Conservation (phyloP, 2,113 vertebrate genomes). For the Calidris pygmaea region DNA sequence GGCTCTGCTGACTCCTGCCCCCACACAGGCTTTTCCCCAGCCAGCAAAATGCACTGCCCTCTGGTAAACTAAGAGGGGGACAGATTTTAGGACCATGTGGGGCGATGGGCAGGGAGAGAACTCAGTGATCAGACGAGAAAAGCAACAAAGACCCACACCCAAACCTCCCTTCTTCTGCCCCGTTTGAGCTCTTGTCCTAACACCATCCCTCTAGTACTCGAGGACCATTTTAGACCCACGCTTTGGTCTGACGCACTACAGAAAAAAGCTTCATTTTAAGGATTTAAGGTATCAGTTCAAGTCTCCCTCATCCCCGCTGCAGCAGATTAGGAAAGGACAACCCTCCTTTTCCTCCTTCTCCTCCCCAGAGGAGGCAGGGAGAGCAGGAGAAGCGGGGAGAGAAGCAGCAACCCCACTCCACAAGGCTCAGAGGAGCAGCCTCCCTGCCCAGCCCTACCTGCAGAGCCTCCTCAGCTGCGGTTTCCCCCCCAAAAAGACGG, state of each 20-base stretch:
- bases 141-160: neutral
- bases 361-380: neutral
- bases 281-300: neutral
- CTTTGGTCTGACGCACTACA: fast-evolving
- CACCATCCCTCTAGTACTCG: neutral
- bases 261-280: neutral
- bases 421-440: neutral
- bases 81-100: neutral
- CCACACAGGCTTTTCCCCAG: neutral
- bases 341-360: neutral
- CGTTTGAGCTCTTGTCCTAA: too few relatives aligned
- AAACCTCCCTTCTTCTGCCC: neutral
- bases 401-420: neutral
- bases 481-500: neutral
- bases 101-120: neutral
- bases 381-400: neutral
- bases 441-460: slow-evolving; percentile 13
- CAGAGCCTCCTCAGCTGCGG: neutral
- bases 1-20: neutral
- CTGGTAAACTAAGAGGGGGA: neutral
- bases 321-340: neutral
- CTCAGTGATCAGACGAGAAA: neutral
- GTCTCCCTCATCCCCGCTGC: neutral
- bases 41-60: neutral
- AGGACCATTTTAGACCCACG: fast-evolving